Base-by-base conservation (phyloP, 2,888 invertebrate genomes). In the Coenonympha arcania region DNA sequence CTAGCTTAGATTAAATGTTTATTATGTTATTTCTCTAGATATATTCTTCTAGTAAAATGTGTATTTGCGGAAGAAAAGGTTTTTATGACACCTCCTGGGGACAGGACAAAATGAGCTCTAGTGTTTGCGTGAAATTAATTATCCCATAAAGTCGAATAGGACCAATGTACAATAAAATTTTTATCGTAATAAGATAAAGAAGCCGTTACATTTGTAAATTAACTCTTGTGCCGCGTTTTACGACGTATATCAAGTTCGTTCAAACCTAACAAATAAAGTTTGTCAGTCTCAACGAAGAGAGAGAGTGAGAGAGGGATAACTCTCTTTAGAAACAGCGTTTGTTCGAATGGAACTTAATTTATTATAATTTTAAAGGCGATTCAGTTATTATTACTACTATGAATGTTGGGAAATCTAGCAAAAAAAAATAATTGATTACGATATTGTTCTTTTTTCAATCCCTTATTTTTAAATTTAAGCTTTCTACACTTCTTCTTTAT, bases 51-150 rank as follows among this genome's bases (percentile, higher is more conserved):
- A 24, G 19, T 22, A 39, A 41, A 37, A 41, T 5, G 6, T n/a
- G 11, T n/a, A 15, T 20, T 13, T 37, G 16, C 6, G 15, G 24
- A 26, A 41, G 28, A 28, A 18, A 28, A 18, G 18, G 18, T 18
- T 18, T 41, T 41, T 28, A 41, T 11, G 18, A 28, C 11, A 41
- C 18, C 16, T 24, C n/a, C n/a, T 15, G 8, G 28, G 19, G 41
- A 19, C 18, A 24, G 6, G 16, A 33, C 24, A 34, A 24, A 44
- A 44, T n/a, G 16, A 11, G 34, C 33, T 15, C 15, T 8, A 8
- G 33, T 33, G 33, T 43, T 33, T 44, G 33, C 22, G 34, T 43
- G 33, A 33, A 43, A 43, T 43, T 43, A 43, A 43, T 33, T 22
- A 43, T 22, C 22, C 33, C 33, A 18, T 44, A 44, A 44, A 44